Conservation (phyloP, 2,113 vertebrate species). For the Leucosticte australis region DNA sequence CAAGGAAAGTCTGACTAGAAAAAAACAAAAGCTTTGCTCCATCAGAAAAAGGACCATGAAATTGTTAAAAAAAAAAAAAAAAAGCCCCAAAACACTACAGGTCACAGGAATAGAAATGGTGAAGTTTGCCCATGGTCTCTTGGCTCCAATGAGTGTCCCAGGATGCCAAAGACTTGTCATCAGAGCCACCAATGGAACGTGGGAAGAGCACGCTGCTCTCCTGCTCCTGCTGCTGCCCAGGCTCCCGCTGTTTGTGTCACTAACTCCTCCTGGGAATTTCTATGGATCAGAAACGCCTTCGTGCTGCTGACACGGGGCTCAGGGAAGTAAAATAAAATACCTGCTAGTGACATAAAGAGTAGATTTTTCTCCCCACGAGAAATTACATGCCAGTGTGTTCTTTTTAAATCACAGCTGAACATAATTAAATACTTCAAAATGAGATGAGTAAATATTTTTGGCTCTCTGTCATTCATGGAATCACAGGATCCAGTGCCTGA, state of each 20-base stretch:
- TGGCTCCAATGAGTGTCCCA: not conserved
- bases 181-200: not conserved
- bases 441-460: not conserved
- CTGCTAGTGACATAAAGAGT: not conserved
- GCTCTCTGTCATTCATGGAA: not conserved
- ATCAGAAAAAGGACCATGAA: not conserved
- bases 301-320: not conserved
- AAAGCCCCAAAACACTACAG: not conserved
- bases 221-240: not conserved
- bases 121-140: not conserved
- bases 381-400: not conserved
- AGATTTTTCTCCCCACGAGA: not conserved
- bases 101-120: not conserved
- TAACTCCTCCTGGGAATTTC: slow-evolving; percentile 8
- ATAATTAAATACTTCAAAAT: not conserved
- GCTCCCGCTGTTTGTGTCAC: not conserved
- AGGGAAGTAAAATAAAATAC: not conserved
- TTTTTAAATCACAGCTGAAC: not conserved
- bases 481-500: not conserved
- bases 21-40: not conserved
- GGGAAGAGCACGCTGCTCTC: slow-evolving; percentile 8
- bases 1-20: not conserved
- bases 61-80: not conserved
- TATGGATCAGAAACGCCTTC: not conserved
- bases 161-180: slow-evolving; percentile 52